Base-by-base conservation (phyloP, 2,113 vertebrate species). In the human (Homo sapiens) region DNA sequence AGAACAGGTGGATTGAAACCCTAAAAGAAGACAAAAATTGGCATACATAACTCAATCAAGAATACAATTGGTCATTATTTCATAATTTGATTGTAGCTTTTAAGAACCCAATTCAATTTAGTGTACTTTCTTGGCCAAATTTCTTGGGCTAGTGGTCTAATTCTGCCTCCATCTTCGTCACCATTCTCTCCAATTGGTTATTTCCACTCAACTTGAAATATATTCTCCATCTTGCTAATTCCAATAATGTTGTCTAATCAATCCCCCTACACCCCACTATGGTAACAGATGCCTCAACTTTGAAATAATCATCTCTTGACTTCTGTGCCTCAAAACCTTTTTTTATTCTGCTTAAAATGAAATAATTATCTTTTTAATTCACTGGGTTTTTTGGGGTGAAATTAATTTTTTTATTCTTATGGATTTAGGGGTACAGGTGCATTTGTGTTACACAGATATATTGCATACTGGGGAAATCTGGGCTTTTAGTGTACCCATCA, bases 1-100 rank as follows among this genome's bases (percentile, higher is more conserved):
- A 99, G 98, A 98, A 99, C 99, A 2, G 99, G 99, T 79, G 99
- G 99, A 94, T 98, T 97, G 97, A 99, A 99, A 45, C 99, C 99
- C 99, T 99, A 98, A 80, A 97, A 98, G 4, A 17, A 94, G 84
- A 17, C 3, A 97, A 93, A 96, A 93, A 89, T 97, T 40, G 91
- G 66, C 52, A 97, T 23, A 94, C 2, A 88, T 38, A 96, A 82
- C 45, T 83, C 48, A 95, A 96, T 14, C 32, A 94, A 92, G 55
- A 94, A 50, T 55, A 82, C 7, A 96, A 89, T 40, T 17, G 9
- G 27, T 90, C 45, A 96, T 20, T 23, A 78, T 75, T 84, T 95
- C 86, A 30, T 57, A 64, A 48, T 18, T 68, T 40, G 13, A 70
- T 48, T 94, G 91, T 57, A 89, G 82, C 68, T 84, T 43, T 89